Evolutionary conservation across 2,113 vertebrate species (phyloP), one percentile per base, ranked within the genome.

Genomic region (Dendropsophus ebraccatus): DNA sequence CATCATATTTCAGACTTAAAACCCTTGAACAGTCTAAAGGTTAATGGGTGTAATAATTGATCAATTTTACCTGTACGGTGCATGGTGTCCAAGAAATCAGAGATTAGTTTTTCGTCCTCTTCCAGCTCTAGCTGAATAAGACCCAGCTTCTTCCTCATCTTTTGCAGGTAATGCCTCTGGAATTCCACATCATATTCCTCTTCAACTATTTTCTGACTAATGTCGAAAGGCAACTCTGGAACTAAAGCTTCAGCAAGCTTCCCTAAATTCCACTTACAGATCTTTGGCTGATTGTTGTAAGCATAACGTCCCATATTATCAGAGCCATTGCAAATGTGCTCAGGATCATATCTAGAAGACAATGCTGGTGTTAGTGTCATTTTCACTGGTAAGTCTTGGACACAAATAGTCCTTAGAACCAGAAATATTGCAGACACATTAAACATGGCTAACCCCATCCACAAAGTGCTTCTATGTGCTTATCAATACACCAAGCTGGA

Each of bases 71-170:
- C 97, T 11, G 97, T 97, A 90, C 93, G 88, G 87, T 95, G 96
- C 97, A 99, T 99, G 65, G 96, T 96, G 92, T 97, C 94, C n/a
- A 99, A 91, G 10, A 99, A 92, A 81, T 92, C 89, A 2, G 94
- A 95, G 85, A 97, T 94, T 83, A 99, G 93, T 0, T 91, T 89
- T 25, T 89, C 90, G 1, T 99, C 98, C 13, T 95, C 97, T 0
- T 96, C 96, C 37, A 93, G 94, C 74, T 95, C 92, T 17, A 91
- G 90, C 0, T 83, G 92, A 88, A 96, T 89, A 0, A 99, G 92
- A 78, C 98, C 98, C 89, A 99, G 91, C 90, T 99, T 99, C 88
- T 91, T 93, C 88, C 96, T 97, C 98, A 99, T 99, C 90, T 94
- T 97, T 49, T 92, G 90, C 81, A 97, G 89, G 91, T 97, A 98